Evolutionary conservation across 2,797 vertebrate genomes (phyloP).

Genomic region (Anabacerthia variegaticeps): DNA sequence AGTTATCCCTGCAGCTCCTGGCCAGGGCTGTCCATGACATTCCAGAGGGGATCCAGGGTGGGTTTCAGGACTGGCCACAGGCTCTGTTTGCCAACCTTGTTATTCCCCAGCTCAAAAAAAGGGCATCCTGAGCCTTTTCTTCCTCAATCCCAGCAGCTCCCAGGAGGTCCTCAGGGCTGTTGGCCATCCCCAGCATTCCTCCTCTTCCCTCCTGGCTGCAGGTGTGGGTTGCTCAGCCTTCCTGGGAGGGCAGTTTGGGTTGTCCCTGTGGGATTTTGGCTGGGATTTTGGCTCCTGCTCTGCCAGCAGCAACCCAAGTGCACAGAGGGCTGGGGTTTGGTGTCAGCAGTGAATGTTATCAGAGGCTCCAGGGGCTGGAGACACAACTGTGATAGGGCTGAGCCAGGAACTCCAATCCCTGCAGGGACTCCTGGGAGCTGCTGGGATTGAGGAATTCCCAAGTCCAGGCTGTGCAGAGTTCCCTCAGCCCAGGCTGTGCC

Average conservation of each 20-base stretch:
- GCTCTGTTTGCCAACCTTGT: not conserved
- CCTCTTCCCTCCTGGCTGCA: not conserved
- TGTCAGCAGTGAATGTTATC: not conserved
- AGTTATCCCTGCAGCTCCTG: not conserved
- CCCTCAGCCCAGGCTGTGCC: not conserved
- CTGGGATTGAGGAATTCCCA: not conserved
- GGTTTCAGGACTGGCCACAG: not conserved
- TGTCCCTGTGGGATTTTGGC: not conserved
- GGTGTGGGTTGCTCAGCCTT: not conserved
- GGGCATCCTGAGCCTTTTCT: too few species aligned
- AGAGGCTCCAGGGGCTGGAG: not conserved
- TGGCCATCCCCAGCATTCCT: not conserved
- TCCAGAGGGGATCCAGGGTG: not conserved
- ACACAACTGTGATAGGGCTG: not conserved
- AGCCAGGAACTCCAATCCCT: not conserved
- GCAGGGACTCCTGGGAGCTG: not conserved
- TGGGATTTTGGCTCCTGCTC: not conserved
- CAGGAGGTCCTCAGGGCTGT: not conserved
- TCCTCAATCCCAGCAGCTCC: too few species aligned
- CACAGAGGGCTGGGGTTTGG: not conserved
- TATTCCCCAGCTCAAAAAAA: too few species aligned
- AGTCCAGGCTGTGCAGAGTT: not conserved
- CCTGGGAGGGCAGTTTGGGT: not conserved
- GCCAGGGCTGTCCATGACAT: rapidly evolving
- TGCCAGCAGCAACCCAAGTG: not conserved